Evolutionary conservation across 2,888 invertebrate species (phyloP).

Genomic region (Pycnomerus fuliginosus): DNA sequence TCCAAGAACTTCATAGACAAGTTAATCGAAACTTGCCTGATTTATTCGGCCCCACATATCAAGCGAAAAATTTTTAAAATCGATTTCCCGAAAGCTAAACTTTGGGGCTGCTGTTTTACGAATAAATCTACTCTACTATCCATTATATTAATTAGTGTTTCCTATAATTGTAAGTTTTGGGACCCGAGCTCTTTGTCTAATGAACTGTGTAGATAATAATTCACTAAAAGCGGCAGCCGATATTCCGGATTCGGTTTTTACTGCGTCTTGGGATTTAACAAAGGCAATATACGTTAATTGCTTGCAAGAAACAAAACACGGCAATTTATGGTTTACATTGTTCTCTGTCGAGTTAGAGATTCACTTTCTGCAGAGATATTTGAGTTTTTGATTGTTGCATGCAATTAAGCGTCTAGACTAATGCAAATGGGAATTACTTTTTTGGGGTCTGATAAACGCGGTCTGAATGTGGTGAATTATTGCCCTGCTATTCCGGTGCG

Average conservation of each 20-base stretch:
- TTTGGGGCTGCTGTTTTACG: too few relatives aligned
- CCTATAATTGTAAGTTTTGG: constrained; percentile 37
- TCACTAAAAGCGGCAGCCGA: constrained; percentile 36
- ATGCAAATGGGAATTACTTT: too few relatives aligned
- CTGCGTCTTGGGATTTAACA: constrained; percentile 36
- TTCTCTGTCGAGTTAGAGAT: too few relatives aligned
- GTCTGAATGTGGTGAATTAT: too few relatives aligned
- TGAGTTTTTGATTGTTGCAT: too few relatives aligned
- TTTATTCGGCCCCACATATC: too few relatives aligned
- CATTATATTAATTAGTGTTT: constrained; percentile 39
- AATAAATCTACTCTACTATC: constrained; percentile 9
- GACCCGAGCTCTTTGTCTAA: constrained; percentile 37
- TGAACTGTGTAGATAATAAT: constrained; percentile 38
- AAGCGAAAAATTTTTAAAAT: too few relatives aligned
- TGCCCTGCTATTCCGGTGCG: too few relatives aligned
- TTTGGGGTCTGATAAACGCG: too few relatives aligned
- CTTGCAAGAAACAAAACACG: constrained; percentile 29
- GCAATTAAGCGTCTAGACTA: too few relatives aligned
- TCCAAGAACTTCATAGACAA: constrained; percentile 1
- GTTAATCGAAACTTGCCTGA: background rate
- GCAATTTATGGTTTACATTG: constrained; percentile 22
- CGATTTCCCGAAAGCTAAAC: too few relatives aligned
- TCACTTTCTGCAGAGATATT: too few relatives aligned
- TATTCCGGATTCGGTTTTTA: constrained; percentile 42
- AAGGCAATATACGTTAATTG: constrained; percentile 37